A percentile compares a stretch with the other conserved stretches of the same genome.
Conservation (phyloP, 2,113 vertebrate species). For the Callithrix jacchus region DNA sequence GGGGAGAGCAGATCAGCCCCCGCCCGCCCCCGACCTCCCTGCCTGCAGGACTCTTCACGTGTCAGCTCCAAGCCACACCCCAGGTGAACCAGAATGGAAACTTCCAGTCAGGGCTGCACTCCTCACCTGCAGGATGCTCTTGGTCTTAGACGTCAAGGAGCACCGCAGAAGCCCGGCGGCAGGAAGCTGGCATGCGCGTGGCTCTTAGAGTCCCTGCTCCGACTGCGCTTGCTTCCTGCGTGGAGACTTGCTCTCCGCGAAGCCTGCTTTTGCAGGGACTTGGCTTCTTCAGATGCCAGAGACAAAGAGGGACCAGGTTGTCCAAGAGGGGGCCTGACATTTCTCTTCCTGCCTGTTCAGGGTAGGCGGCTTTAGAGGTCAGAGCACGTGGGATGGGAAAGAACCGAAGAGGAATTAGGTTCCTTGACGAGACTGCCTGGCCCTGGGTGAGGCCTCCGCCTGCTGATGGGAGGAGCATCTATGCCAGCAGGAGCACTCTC, state of each 20-base stretch:
- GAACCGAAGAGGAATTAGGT: rapidly evolving
- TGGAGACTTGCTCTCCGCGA: background rate
- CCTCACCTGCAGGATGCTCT: too few relatives aligned
- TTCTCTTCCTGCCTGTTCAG: too few relatives aligned
- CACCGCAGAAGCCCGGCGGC: rapidly evolving
- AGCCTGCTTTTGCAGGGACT: background rate
- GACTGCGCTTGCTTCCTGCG: rapidly evolving
- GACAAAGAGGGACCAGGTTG: too few relatives aligned
- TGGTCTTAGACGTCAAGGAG: background rate
- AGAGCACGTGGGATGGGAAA: background rate
- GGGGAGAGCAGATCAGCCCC: too few relatives aligned
- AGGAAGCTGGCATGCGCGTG: background rate
- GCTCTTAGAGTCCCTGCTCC: background rate
- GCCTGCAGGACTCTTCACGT: too few relatives aligned
- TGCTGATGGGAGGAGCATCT: rapidly evolving
- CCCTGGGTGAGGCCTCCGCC: background rate
- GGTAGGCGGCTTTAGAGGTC: too few relatives aligned
- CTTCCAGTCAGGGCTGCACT: rapidly evolving
- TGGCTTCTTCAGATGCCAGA: rapidly evolving
- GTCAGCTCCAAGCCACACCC: too few relatives aligned
- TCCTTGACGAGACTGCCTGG: too few relatives aligned
- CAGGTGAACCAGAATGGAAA: rapidly evolving
- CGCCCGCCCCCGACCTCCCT: too few relatives aligned
- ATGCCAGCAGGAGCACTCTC: rapidly evolving
- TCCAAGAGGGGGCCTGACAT: rapidly evolving